Conservation (phyloP, 2,113 vertebrate species). For the Cacatua alba region DNA sequence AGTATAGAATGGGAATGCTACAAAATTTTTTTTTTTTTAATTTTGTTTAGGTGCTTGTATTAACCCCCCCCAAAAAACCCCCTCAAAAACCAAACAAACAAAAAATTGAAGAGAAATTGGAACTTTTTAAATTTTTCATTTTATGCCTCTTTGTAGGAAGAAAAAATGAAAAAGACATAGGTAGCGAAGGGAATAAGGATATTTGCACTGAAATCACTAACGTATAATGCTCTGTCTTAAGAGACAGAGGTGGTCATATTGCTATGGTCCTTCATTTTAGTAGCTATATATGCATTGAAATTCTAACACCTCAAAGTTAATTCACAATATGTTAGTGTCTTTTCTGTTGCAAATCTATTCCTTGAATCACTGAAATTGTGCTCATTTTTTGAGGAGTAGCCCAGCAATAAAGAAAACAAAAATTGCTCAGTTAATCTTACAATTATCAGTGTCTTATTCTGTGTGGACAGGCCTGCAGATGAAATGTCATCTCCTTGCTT, state of each 20-base stretch:
- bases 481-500: conserved; percentile 34
- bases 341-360: not conserved
- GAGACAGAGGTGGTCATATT: not conserved
- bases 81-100: no score
- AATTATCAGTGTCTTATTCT: conserved; percentile 8
- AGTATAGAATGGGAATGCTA: not conserved
- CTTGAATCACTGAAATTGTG: not conserved
- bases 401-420: not conserved
- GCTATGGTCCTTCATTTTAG: not conserved
- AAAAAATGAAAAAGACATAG: not conserved
- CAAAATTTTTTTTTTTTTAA: not conserved
- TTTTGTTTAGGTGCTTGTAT: not conserved
- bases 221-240: not conserved
- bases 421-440: not conserved
- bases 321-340: not conserved
- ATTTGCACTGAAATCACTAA: not conserved
- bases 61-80: not conserved
- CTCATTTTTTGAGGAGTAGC: not conserved
- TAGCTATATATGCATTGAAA: not conserved
- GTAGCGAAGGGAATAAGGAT: not conserved
- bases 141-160: not conserved
- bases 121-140: not conserved
- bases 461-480: not conserved
- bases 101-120: not conserved
- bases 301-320: not conserved